These are phyloP conservation scores for Cassiopea andromeda DNA, from an alignment of 30 jellyfish, hydroid and myxozoan genomes.

Conservation along the genomic window DNA sequence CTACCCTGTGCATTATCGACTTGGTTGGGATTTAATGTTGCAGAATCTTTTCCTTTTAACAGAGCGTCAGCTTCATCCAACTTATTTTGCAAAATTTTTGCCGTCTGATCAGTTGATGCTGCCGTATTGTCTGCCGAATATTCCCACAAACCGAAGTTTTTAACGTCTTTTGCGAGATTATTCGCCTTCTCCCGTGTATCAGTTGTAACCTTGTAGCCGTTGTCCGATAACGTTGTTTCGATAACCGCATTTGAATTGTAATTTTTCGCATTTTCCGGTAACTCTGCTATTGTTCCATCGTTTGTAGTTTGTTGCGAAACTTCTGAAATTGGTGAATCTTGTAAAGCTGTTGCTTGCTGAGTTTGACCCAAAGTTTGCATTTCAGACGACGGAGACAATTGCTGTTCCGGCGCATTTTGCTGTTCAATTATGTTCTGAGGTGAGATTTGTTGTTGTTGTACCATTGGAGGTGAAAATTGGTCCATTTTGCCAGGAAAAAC, in stretches of 20 bases:
- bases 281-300: constrained; percentile 42
- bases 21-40: constrained; percentile 34
- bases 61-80: constrained; percentile 43
- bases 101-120: constrained; percentile 72
- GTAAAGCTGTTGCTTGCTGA: constrained; percentile 20
- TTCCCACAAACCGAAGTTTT: constrained; percentile 87
- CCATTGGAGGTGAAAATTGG: constrained; percentile 15
- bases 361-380: constrained; percentile 30
- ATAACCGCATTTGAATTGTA: constrained; percentile 48
- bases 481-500: constrained; percentile 10
- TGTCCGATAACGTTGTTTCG: constrained; percentile 39
- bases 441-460: constrained; percentile 4
- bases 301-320: constrained; percentile 47
- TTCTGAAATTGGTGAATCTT: constrained; percentile 22
- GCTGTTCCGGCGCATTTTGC: constrained; percentile 17
- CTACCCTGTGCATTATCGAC: constrained; percentile 71
- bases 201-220: constrained; percentile 67
- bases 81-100: constrained; percentile 60
- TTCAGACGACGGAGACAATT: constrained; percentile 25
- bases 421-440: not conserved
- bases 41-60: constrained; percentile 60
- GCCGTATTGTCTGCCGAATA: constrained; percentile 84
- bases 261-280: constrained; percentile 54
- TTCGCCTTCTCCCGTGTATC: constrained; percentile 77
- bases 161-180: constrained; percentile 81